Base-by-base conservation (phyloP, 1,140 invertebrate species). In the Dolichoris vasculosae region DNA sequence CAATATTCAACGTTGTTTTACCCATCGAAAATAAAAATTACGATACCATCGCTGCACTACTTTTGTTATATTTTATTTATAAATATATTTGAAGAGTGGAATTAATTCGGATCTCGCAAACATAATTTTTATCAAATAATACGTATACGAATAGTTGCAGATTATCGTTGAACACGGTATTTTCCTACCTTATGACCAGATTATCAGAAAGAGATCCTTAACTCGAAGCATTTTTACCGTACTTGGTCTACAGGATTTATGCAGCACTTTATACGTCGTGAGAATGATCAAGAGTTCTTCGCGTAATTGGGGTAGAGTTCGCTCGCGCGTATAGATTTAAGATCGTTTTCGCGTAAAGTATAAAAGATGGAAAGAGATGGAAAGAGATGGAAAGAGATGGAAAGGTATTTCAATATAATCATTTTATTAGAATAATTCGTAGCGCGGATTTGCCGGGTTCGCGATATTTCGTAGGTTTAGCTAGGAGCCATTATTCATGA, bases 231-330 rank as follows among this genome's bases (percentile, higher is more conserved):
- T 73, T 73, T 43, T 73, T 73, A 43, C 0, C n/a, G 8, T 43
- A 43, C 69, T 40, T 43, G 40, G 69, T 40, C 40, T 15, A n/a
- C 38, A 43, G 69, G 69, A 73, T 43, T 73, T 73, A 73, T 73
- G 40, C 69, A 73, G 69, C 69, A 73, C 69, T 73, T 73, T 73
- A 43, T 73, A 73, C 69, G 40, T 73, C 69, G 38, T 43, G 69
- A 73, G 69, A 73, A 73, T 73, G 35, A 73, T 73, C 69, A 73
- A 73, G 69, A 73, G 69, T 43, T 26, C 40, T 43, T n/a, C 38
- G 40, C 69, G 30, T 73, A 73, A 73, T 73, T 73, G 69, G 40
- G 69, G 69, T 73, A 43, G 69, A 73, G 67, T 43, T 43, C 69
- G 38, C 69, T 69, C 67, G 40, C 69, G 69, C 40, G 40, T 38